Base-by-base conservation (phyloP, 2,888 invertebrate species). In the Allophyes oxyacanthae region DNA sequence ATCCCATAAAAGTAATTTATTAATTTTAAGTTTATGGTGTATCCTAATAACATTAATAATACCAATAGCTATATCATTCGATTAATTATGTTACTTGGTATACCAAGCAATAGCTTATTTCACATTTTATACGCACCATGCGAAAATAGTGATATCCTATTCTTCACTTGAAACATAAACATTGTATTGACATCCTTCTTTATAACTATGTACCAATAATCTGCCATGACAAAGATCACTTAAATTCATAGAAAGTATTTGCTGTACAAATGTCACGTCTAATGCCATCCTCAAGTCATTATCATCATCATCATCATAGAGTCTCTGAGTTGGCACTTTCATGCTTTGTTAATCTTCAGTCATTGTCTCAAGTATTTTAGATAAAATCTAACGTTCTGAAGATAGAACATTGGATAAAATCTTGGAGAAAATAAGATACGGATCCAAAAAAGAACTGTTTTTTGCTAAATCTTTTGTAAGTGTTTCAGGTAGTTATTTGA, bases 271-370 rank as follows among this genome's bases (percentile, higher is more conserved):
- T 54, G 62, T 48, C 59, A 55, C 33, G 28, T 43, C 48, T 63
- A 69, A 60, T 58, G 44, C 33, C 52, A 54, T 60, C 55, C 26
- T 48, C 20, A 49, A 34, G 48, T 66, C 56, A 66, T 72, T 55
- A 70, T 52, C 50, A 72, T 66, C 62, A 63, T 70, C 59, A 72
- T 64, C 57, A 72, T 73, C 57, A 60, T 44, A 37, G 49, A 59
- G 38, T 59, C 45, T 58, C 58, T 64, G 67, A 48, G 49, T 65
- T 73, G 61, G 41, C 73, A 71, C 64, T 68, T 75, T 65, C 49
- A 75, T 65, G 75, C 57, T 43, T 65, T 64, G 75, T 58, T 75
- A 60, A 56, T 33, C 58, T 55, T 41, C 34, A 37, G 49, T 25
- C 13, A 61, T 42, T 43, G 64, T 50, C 48, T 44, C 41, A 34